These are phyloP conservation scores for Bombus confusus DNA, from an alignment of 1,140 invertebrate genomes.

Conservation along the genomic window DNA sequence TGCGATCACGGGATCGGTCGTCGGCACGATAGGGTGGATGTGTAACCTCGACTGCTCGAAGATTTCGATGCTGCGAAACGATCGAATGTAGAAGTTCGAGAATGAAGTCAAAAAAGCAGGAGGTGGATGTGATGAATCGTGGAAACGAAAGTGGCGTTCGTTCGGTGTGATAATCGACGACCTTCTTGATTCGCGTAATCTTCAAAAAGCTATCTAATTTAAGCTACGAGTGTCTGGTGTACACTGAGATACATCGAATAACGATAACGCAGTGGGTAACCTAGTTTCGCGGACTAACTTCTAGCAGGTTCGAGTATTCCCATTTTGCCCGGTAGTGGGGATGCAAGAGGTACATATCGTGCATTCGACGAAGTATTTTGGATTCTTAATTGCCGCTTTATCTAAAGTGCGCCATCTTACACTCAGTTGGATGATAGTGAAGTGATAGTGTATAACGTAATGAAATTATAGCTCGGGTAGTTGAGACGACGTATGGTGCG, in stretches of 20 bases:
- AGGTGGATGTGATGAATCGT: not conserved
- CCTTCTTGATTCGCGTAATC: slow-evolving; percentile 43
- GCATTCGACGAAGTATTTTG: not conserved
- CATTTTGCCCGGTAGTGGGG: not conserved
- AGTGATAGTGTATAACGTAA: not conserved
- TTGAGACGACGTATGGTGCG: not conserved
- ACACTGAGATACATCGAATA: not conserved
- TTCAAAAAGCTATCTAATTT: slow-evolving; percentile 30
- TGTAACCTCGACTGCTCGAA: too few relatives aligned
- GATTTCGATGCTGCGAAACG: not conserved
- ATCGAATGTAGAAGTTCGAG: not conserved
- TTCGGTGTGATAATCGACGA: slow-evolving; percentile 35
- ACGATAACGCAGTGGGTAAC: slow-evolving; percentile 32
- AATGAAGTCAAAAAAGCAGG: not conserved
- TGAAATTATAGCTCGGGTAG: not conserved
- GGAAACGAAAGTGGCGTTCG: not conserved
- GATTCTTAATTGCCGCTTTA: not conserved
- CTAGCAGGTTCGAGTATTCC: not conserved
- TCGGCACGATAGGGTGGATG: too few relatives aligned
- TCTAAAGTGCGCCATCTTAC: not conserved
- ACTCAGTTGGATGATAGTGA: not conserved
- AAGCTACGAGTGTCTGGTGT: slow-evolving; percentile 7
- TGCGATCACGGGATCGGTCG: too few relatives aligned
- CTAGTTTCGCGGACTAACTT: slow-evolving; percentile 6
- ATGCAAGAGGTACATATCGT: not conserved